Evolutionary conservation across 2,113 vertebrate genomes (phyloP).

Genomic region (Ictalurus punctatus): DNA sequence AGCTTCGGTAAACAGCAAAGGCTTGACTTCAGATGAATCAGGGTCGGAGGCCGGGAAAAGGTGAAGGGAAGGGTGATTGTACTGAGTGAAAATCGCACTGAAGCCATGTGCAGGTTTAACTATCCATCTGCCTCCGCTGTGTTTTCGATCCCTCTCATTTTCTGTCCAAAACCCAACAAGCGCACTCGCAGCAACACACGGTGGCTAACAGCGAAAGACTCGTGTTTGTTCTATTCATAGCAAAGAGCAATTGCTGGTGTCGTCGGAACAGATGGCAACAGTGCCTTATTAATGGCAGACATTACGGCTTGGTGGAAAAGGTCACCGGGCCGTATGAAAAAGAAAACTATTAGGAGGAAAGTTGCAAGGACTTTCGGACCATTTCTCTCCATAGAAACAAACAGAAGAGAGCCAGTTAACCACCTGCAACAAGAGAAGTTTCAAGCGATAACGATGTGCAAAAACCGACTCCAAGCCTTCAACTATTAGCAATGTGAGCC

Average conservation of each 20-base stretch:
- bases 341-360: neutral
- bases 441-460: neutral
- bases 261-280: slow-evolving; percentile 46
- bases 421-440: too few relatives aligned
- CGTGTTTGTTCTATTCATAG: slow-evolving; percentile 48
- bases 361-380: neutral
- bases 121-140: neutral
- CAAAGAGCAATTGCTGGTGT: slow-evolving; percentile 45
- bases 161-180: slow-evolving; percentile 30
- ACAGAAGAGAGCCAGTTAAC: too few relatives aligned
- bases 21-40: neutral
- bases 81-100: neutral
- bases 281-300: slow-evolving; percentile 46
- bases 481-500: neutral
- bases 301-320: slow-evolving; percentile 40
- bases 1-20: neutral
- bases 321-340: slow-evolving; percentile 28
- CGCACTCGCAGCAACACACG: slow-evolving; percentile 16
- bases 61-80: neutral
- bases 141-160: slow-evolving; percentile 11
- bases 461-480: neutral
- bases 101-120: neutral
- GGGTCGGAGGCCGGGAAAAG: neutral
- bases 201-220: slow-evolving; percentile 30
- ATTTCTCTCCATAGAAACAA: neutral